phyloP scores from a whole-genome alignment of 2,888 invertebrate genomes.

The Pseudoips prasinana region DNA sequence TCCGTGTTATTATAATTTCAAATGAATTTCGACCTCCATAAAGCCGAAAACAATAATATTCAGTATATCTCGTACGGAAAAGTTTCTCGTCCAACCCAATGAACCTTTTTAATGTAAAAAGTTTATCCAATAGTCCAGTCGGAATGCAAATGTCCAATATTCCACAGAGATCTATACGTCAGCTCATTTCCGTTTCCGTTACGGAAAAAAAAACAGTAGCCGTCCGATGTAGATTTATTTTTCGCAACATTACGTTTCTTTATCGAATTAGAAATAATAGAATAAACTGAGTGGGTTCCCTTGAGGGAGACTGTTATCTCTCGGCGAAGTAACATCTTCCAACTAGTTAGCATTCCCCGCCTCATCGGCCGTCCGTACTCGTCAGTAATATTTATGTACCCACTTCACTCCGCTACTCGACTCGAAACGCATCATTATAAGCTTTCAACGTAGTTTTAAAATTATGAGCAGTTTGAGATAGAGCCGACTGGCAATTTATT shows the following conservation, averaged over 20 bases:
- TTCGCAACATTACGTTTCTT: slow-evolving; percentile 1
- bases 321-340: slow-evolving; percentile 32
- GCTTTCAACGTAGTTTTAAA: slow-evolving; percentile 58
- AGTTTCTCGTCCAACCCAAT: slow-evolving; percentile 40
- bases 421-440: slow-evolving; percentile 57
- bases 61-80: slow-evolving; percentile 37
- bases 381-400: slow-evolving; percentile 55
- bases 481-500: slow-evolving; percentile 48
- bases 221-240: slow-evolving; percentile 2
- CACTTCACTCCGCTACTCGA: slow-evolving; percentile 46
- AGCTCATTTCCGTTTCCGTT: slow-evolving; percentile 20
- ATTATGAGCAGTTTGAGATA: slow-evolving; percentile 50
- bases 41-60: slow-evolving; percentile 37
- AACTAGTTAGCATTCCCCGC: slow-evolving; percentile 46
- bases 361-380: slow-evolving; percentile 45
- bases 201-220: slow-evolving; percentile 1
- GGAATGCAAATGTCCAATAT: slow-evolving; percentile 59
- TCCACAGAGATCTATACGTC: slow-evolving; percentile 24
- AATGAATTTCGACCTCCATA: slow-evolving; percentile 6
- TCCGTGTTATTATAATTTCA: not conserved
- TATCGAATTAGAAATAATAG: slow-evolving; percentile 2
- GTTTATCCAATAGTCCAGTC: slow-evolving; percentile 54
- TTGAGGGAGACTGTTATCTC: slow-evolving; percentile 15
- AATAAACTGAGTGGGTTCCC: too few relatives aligned
- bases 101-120: slow-evolving; percentile 59